Base-by-base conservation (phyloP, 1,140 invertebrate species). In the Hestina assimilis region DNA sequence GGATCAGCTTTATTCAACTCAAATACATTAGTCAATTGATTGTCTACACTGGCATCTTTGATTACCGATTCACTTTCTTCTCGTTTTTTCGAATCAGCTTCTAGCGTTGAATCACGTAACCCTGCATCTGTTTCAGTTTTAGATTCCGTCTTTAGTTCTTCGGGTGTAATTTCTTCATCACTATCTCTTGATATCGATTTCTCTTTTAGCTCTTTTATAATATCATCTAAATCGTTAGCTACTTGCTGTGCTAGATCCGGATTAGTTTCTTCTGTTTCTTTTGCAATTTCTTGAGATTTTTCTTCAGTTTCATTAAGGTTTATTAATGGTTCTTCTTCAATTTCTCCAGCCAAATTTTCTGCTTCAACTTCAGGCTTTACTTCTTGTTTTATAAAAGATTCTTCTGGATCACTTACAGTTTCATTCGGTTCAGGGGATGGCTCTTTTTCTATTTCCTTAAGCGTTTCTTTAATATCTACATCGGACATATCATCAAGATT, bases 401-500 rank as follows among this genome's bases (percentile, higher is more conserved):
- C 28, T 26, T 52, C 21, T 21, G 56, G 11, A 17, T 64, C 48
- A 11, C 35, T 35, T 7, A 15, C 24, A n/a, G 54, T 17, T 57
- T 69, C 52, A 45, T 11, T 31, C 28, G 33, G 9, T 50, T 65
- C 59, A 23, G 40, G 54, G 5, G 42, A 19, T 4, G 28, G 1
- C 45, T 63, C 59, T 47, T 59, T 60, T 29, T 65, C 50, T 20
- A 55, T 65, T 38, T 48, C 31, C n/a, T n/a, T n/a, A n/a, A n/a
- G n/a, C n/a, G n/a, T n/a, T n/a, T n/a, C n/a, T n/a, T n/a, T n/a
- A n/a, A n/a, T n/a, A 28, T 42, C 20, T 20, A 24, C 11, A 8
- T 23, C 52, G 15, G 33, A 4, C 23, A 41, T 38, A 38, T 26
- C 31, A 14, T 28, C 24, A n/a, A 38, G 33, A 38, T 38, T 17